Evolutionary conservation across 2,888 invertebrate species (phyloP).

Genomic region (Axea sp.): DNA sequence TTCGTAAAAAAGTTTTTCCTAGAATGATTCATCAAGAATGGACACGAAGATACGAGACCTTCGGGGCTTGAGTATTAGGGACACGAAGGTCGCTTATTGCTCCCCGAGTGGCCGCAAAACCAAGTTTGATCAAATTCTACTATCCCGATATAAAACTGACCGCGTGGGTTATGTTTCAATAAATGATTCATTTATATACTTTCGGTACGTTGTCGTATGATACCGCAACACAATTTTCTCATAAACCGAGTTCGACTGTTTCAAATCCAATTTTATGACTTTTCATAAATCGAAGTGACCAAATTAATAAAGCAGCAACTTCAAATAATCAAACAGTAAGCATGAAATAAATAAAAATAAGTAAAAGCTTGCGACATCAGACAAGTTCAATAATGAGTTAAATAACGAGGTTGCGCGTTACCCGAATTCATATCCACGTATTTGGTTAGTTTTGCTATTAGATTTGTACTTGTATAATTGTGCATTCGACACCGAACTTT

Average conservation of each 20-base stretch:
- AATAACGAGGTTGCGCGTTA: too few species aligned
- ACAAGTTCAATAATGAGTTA: too few species aligned
- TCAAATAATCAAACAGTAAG: too few species aligned
- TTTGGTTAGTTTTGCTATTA: conserved; percentile 24
- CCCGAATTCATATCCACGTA: too few species aligned
- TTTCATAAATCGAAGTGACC: conserved; percentile 31
- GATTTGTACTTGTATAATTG: conserved; percentile 35
- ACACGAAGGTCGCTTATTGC: conserved; percentile 75
- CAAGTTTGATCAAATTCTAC: conserved; percentile 80
- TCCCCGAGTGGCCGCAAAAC: conserved; percentile 80
- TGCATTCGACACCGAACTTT: conserved; percentile 24
- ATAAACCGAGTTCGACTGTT: conserved; percentile 33
- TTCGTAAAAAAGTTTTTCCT: conserved; percentile 22
- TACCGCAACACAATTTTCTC: conserved; percentile 57
- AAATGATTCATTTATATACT: conserved; percentile 78
- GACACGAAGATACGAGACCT: conserved; percentile 67
- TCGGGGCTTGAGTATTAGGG: conserved; percentile 70
- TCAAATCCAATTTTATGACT: conserved; percentile 41
- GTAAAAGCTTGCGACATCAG: too few species aligned
- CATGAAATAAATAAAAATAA: too few species aligned
- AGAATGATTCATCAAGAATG: conserved; percentile 69
- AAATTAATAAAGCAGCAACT: conserved; percentile 34
- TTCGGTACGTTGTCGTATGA: conserved; percentile 70
- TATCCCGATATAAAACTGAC: conserved; percentile 79
- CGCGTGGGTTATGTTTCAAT: conserved; percentile 76